Percentiles rank a stretch among this genome's conserved stretches.
These are phyloP conservation scores for Melitaea athalia DNA, from an alignment of 2,888 invertebrate species.

Conservation along the genomic window DNA sequence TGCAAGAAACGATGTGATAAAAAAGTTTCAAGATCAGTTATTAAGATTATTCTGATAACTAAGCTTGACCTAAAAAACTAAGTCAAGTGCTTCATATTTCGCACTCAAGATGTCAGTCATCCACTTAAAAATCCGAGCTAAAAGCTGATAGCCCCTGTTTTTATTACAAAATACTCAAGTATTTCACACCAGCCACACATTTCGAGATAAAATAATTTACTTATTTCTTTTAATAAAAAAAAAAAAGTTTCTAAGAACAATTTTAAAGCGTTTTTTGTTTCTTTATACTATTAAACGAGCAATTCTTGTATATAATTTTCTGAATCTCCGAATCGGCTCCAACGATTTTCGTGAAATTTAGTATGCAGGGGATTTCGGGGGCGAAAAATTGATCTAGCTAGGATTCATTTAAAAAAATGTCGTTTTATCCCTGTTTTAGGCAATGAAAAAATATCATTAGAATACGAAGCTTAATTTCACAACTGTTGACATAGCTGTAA, in stretches of 20 bases:
- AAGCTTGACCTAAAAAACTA: conserved; percentile 15
- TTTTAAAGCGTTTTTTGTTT: no score
- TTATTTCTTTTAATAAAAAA: neutral
- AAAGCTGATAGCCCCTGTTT: conserved; percentile 20
- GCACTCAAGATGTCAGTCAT: conserved; percentile 18
- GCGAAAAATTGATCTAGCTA: no score
- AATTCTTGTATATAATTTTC: no score
- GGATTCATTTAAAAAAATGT: no score
- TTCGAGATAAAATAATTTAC: neutral
- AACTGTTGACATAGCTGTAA: no score
- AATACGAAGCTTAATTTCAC: no score
- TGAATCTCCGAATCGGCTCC: no score
- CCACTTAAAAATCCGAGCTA: conserved; percentile 19
- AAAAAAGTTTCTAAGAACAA: neutral
- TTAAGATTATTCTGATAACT: conserved; percentile 13
- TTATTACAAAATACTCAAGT: conserved; percentile 9
- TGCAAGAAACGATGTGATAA: neutral
- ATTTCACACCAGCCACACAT: conserved; percentile 11
- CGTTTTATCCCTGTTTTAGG: no score
- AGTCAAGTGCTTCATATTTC: conserved; percentile 26
- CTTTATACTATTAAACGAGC: no score
- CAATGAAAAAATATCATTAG: no score
- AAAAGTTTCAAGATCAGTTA: conserved; percentile 3
- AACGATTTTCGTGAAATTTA: no score
- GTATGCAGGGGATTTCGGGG: no score